Conservation (phyloP, 2,888 invertebrate genomes). For the Hypercompe scribonia region DNA sequence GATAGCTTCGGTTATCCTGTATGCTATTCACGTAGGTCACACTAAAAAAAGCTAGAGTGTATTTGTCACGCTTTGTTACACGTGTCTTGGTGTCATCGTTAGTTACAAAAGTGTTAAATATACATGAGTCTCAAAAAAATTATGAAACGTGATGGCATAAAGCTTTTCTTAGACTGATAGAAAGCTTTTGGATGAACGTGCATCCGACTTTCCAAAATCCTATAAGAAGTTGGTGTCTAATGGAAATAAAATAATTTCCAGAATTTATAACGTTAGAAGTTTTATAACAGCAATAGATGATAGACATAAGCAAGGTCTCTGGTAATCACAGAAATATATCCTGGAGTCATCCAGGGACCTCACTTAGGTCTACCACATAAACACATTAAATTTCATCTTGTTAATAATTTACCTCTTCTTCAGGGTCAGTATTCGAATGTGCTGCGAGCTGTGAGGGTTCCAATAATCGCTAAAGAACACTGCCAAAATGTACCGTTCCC, state of each 20-base stretch:
- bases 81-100: conserved; percentile 37
- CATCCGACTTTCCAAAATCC: too few species aligned
- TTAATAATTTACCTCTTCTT: conserved; percentile 33
- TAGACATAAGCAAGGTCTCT: background rate
- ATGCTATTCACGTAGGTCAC: too few species aligned
- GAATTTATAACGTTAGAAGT: background rate
- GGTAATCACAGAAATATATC: background rate
- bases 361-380: background rate
- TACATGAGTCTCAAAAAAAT: too few species aligned
- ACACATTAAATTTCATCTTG: background rate
- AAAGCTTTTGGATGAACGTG: too few species aligned
- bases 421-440: conserved; percentile 78
- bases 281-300: too few species aligned
- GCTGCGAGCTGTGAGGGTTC: conserved; percentile 75
- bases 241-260: background rate
- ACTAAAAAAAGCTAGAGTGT: conserved; percentile 45
- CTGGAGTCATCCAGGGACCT: background rate
- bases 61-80: conserved; percentile 51
- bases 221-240: background rate
- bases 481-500: conserved; percentile 79
- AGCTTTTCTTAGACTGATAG: too few species aligned
- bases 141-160: too few species aligned
- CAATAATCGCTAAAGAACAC: conserved; percentile 76
- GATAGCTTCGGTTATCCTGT: background rate
- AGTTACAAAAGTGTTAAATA: background rate